These are phyloP conservation scores for Scaptomyza graminum DNA, from an alignment of 1,140 invertebrate genomes.

Conservation along the genomic window DNA sequence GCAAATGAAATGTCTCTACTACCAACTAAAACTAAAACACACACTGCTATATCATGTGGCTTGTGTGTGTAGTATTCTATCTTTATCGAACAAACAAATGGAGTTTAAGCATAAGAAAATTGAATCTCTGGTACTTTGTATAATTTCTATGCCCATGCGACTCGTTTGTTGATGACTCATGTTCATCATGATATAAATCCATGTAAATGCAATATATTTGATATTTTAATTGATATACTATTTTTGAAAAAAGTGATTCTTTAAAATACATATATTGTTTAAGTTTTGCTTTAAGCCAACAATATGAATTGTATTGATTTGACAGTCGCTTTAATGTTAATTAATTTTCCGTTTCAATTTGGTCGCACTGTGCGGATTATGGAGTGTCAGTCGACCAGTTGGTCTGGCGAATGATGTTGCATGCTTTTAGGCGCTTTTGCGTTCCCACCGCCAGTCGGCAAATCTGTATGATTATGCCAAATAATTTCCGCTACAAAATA, in stretches of 20 bases:
- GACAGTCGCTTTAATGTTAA: slow-evolving; percentile 17
- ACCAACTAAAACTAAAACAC: slow-evolving; percentile 12
- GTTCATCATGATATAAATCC: slow-evolving; percentile 13
- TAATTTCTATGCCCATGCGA: slow-evolving; percentile 56
- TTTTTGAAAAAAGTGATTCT: background rate
- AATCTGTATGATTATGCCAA: slow-evolving; percentile 57
- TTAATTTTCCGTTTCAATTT: slow-evolving; percentile 55
- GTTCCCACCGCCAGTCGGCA: background rate
- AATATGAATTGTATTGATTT: slow-evolving; percentile 17
- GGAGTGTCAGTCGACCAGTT: slow-evolving; percentile 13
- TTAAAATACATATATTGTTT: background rate
- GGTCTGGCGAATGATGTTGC: slow-evolving; percentile 23
- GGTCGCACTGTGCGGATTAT: slow-evolving; percentile 27
- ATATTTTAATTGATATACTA: slow-evolving; percentile 1
- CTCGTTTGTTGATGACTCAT: slow-evolving; percentile 54
- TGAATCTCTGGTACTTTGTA: slow-evolving; percentile 48
- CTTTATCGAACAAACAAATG: slow-evolving; percentile 77
- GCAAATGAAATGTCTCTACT: slow-evolving; percentile 69
- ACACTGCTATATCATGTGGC: background rate
- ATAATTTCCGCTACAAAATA: slow-evolving; percentile 71
- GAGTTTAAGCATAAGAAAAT: slow-evolving; percentile 68
- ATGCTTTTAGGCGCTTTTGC: slow-evolving; percentile 36
- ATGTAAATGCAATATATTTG: background rate
- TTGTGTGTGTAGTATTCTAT: background rate
- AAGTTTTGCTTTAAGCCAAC: background rate